phyloP scores from a whole-genome alignment of 2,888 invertebrate species.

The Steinernema carpocapsae region DNA sequence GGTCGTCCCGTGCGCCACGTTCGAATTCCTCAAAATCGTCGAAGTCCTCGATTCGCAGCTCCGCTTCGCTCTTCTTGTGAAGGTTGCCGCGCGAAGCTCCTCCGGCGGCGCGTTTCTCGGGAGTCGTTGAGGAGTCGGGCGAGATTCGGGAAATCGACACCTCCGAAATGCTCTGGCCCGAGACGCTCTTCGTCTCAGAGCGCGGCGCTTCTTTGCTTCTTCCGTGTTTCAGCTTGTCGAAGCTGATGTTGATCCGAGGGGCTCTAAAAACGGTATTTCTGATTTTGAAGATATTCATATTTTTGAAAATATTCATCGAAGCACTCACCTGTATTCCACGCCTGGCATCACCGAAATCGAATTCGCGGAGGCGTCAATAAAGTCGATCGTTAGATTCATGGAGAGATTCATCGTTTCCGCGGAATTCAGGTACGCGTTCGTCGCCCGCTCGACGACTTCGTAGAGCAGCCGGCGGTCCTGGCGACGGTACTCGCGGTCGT shows the following conservation, averaged over 20 bases:
- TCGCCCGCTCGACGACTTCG: slow-evolving; percentile 20
- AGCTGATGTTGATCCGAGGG: slow-evolving; percentile 25
- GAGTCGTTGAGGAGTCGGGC: neutral
- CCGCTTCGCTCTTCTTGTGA: too few species aligned
- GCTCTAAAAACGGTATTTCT: neutral
- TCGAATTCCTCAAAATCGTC: slow-evolving; percentile 15
- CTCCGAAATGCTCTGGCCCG: neutral
- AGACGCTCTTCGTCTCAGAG: neutral
- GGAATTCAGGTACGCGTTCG: slow-evolving; percentile 22
- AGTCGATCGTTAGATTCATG: slow-evolving; percentile 25
- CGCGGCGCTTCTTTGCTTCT: neutral
- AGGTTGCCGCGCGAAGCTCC: neutral
- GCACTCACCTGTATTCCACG: slow-evolving; percentile 15
- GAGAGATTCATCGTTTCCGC: slow-evolving; percentile 25
- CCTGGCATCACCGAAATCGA: neutral
- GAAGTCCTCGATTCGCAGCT: neutral
- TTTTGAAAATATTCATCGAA: neutral
- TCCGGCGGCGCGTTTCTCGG: neutral
- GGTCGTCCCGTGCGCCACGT: neutral
- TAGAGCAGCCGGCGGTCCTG: slow-evolving; percentile 12
- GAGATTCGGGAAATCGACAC: neutral
- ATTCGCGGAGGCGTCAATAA: slow-evolving; percentile 5
- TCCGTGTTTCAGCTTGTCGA: slow-evolving; percentile 29
- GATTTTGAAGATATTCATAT: neutral
- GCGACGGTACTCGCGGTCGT: slow-evolving; percentile 24